These are phyloP conservation scores for Noctua fimbriata DNA, from an alignment of 2,888 invertebrate species.

Conservation along the genomic window DNA sequence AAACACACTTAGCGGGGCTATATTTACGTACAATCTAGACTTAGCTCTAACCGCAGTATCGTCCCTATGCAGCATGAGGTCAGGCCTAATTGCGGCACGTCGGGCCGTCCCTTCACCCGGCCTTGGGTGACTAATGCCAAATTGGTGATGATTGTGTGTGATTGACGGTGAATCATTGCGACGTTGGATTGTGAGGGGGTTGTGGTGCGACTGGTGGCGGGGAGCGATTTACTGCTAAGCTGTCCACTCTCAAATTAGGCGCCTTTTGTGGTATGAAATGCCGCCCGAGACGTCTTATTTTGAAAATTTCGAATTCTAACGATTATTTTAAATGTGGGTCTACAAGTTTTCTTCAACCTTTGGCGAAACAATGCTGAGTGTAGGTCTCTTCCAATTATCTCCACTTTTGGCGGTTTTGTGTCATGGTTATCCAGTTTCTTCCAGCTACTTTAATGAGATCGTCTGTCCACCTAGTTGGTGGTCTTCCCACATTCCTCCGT, in stretches of 20 bases:
- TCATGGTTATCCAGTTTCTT: too few species aligned
- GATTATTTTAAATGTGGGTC: too few species aligned
- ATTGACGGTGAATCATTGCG: constrained; percentile 74
- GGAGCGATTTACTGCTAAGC: neutral
- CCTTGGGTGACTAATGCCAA: constrained; percentile 79
- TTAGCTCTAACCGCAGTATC: constrained; percentile 62
- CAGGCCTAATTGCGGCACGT: constrained; percentile 80
- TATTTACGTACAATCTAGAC: constrained; percentile 60
- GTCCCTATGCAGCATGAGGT: constrained; percentile 70
- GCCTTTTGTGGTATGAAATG: neutral
- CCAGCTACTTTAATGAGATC: too few species aligned
- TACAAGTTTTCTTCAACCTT: neutral
- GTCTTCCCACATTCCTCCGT: too few species aligned
- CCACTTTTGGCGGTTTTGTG: too few species aligned
- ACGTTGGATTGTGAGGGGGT: constrained; percentile 34
- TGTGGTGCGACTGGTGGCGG: constrained; percentile 12
- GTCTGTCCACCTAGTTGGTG: too few species aligned
- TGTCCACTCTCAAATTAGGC: neutral
- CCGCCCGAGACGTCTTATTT: neutral
- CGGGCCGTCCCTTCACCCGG: constrained; percentile 81
- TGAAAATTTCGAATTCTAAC: neutral
- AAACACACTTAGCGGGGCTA: constrained; percentile 45
- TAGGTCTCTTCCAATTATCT: too few species aligned
- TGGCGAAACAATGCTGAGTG: too few species aligned
- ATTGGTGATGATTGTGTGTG: constrained; percentile 76